These are phyloP conservation scores for Parthenolecanium corni DNA, from an alignment of 2,888 invertebrate species.

Conservation along the genomic window DNA sequence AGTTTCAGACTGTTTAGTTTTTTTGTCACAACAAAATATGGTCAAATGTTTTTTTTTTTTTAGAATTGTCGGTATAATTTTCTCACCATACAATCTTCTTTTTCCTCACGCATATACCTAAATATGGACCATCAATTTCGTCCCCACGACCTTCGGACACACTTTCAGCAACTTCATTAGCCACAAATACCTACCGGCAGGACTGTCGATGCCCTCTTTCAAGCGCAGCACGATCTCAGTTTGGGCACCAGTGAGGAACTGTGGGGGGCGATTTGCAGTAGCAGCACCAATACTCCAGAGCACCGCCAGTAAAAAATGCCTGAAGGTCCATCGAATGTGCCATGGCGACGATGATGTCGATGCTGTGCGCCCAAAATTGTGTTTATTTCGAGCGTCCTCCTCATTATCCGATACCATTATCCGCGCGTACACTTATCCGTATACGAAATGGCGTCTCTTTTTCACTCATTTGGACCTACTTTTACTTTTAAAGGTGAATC, in stretches of 20 bases:
- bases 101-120: too few species aligned
- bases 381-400: conserved; percentile 1
- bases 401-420: conserved; percentile 24
- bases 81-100: not conserved
- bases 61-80: not conserved
- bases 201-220: conserved; percentile 76
- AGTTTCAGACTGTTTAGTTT: too few species aligned
- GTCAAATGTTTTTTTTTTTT: too few species aligned
- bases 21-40: too few species aligned
- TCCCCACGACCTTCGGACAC: not conserved
- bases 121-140: not conserved
- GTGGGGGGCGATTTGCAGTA: conserved; percentile 61
- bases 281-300: not conserved
- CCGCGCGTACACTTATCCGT: conserved; percentile 12
- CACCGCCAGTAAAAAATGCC: not conserved
- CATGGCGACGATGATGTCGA: not conserved
- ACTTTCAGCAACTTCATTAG: not conserved
- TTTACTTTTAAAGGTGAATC: not conserved
- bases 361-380: not conserved
- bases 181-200: conserved; percentile 54
- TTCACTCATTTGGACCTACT: conserved; percentile 19
- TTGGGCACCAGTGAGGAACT: conserved; percentile 75
- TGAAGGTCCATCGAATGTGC: not conserved
- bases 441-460: conserved; percentile 3
- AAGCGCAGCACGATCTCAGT: conserved; percentile 81